phyloP scores from a whole-genome alignment of 2,797 vertebrate species.

The Pangasius krempfi region DNA sequence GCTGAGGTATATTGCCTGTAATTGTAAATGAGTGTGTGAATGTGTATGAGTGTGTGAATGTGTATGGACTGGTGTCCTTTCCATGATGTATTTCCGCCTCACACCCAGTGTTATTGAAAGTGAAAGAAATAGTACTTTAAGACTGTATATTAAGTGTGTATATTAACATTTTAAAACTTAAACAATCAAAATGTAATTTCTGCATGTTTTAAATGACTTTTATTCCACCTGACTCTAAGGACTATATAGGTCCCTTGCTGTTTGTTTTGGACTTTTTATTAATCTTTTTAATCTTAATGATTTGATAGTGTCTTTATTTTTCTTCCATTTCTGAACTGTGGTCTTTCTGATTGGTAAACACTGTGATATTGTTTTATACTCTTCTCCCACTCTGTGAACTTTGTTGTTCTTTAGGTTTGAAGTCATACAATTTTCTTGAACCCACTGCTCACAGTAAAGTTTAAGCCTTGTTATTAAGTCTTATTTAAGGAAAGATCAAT shows the following conservation, averaged over 20 bases:
- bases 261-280: too few relatives aligned
- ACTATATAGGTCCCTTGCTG: too few relatives aligned
- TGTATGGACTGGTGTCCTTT: background rate
- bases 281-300: too few relatives aligned
- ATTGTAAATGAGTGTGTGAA: background rate
- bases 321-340: background rate
- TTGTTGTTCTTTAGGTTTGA: background rate
- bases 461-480: background rate
- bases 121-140: too few relatives aligned
- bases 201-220: too few relatives aligned
- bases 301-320: too few relatives aligned
- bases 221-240: too few relatives aligned
- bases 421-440: background rate
- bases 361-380: background rate
- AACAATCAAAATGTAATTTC: too few relatives aligned
- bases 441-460: background rate
- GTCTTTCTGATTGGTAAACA: background rate
- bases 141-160: too few relatives aligned
- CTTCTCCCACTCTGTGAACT: background rate
- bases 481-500: background rate
- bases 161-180: too few relatives aligned
- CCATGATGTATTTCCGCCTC: too few relatives aligned
- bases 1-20: background rate
- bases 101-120: background rate
- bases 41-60: background rate